A percentile compares a stretch with the other conserved stretches of the same genome.
Evolutionary conservation across 1,140 invertebrate species (phyloP).

Genomic region (Cyclina sinensis): DNA sequence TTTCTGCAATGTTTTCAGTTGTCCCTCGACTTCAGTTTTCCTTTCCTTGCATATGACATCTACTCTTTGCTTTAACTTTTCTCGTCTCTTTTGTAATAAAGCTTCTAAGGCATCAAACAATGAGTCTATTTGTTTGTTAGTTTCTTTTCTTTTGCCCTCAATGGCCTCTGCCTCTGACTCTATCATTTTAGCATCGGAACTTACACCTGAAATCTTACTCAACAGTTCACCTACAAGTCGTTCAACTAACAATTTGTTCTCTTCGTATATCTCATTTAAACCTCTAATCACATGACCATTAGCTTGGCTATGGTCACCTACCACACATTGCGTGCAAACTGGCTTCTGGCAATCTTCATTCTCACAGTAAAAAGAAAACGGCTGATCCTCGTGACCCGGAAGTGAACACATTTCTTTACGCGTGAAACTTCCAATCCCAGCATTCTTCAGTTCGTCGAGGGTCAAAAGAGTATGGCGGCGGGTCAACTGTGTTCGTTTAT

Average conservation of each 20-base stretch:
- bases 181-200: slow-evolving; percentile 42
- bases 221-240: slow-evolving; percentile 57
- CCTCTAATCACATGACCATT: slow-evolving; percentile 62
- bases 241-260: slow-evolving; percentile 56
- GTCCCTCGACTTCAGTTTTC: background rate
- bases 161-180: slow-evolving; percentile 20
- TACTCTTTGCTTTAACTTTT: slow-evolving; percentile 63
- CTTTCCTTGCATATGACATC: slow-evolving; percentile 49
- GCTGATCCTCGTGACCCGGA: slow-evolving; percentile 65
- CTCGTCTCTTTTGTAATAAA: slow-evolving; percentile 17
- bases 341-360: slow-evolving; percentile 60
- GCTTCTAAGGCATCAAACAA: slow-evolving; percentile 42
- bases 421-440: slow-evolving; percentile 60
- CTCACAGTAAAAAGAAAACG: slow-evolving; percentile 61
- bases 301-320: slow-evolving; percentile 52
- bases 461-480: slow-evolving; percentile 53
- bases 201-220: slow-evolving; percentile 50
- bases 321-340: slow-evolving; percentile 58
- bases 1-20: slow-evolving; percentile 24
- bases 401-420: slow-evolving; percentile 61
- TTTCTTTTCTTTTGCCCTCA: slow-evolving; percentile 20
- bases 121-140: slow-evolving; percentile 27
- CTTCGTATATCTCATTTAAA: slow-evolving; percentile 52
- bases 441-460: slow-evolving; percentile 51
- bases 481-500: slow-evolving; percentile 61